These are phyloP conservation scores for Macheiramphus alcinus DNA, from an alignment of 2,113 vertebrate species.

Conservation along the genomic window DNA sequence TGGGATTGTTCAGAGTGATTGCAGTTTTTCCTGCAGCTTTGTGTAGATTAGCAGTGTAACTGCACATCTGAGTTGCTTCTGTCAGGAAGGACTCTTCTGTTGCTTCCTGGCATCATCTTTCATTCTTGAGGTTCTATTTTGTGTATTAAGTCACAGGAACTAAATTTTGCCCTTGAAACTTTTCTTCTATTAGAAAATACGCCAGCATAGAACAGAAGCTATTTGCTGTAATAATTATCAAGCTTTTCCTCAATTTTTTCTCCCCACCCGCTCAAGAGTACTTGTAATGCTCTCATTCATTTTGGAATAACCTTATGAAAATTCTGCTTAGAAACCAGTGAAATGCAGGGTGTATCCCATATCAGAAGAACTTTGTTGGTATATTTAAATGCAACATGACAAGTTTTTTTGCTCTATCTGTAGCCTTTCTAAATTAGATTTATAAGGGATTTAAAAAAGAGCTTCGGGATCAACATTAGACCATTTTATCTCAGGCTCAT, in stretches of 20 bases:
- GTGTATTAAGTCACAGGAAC: neutral
- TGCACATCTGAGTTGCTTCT: neutral
- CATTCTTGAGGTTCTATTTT: neutral
- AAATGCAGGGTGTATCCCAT: neutral
- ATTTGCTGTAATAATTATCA: neutral
- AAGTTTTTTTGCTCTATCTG: neutral
- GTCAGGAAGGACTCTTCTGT: neutral
- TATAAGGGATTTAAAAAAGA: neutral
- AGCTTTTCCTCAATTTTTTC: neutral
- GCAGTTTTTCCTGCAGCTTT: neutral
- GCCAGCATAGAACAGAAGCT: neutral
- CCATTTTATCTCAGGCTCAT: neutral
- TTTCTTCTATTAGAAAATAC: neutral
- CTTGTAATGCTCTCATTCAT: neutral
- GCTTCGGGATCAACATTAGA: neutral
- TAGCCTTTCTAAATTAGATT: neutral
- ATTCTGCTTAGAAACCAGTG: neutral
- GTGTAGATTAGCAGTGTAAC: neutral
- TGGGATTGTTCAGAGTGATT: neutral
- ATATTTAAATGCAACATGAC: neutral
- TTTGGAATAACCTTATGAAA: neutral
- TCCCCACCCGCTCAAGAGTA: neutral
- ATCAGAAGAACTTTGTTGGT: neutral
- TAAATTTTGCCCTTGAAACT: neutral
- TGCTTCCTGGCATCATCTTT: neutral